phyloP scores from a whole-genome alignment of 2,888 invertebrate genomes.

The Neoascia interrupta region DNA sequence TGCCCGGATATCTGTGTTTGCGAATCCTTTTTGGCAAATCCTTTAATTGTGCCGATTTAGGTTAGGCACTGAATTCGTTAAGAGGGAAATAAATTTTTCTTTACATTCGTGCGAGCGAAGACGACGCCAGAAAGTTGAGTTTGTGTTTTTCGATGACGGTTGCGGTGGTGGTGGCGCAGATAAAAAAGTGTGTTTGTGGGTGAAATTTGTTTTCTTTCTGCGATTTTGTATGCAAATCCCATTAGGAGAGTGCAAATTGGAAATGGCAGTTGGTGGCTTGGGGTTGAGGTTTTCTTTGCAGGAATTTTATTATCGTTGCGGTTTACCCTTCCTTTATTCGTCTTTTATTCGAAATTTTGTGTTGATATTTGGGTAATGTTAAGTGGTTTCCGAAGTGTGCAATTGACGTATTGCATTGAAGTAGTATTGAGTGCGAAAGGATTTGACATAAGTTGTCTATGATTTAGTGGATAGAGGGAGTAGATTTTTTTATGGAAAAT shows the following conservation, averaged over 20 bases:
- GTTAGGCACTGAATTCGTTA: slow-evolving; percentile 18
- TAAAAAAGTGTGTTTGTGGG: slow-evolving; percentile 7
- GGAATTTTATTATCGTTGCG: slow-evolving; percentile 33
- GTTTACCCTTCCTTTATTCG: slow-evolving; percentile 22
- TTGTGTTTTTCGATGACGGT: neutral
- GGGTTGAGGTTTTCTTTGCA: slow-evolving; percentile 23
- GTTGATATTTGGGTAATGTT: neutral
- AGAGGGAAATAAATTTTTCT: neutral
- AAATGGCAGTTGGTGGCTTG: slow-evolving; percentile 27
- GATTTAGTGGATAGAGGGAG: too few species aligned
- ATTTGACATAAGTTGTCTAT: too few species aligned
- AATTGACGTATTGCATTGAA: slow-evolving; percentile 13
- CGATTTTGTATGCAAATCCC: slow-evolving; percentile 59
- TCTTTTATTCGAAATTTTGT: too few species aligned
- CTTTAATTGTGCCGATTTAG: slow-evolving; percentile 59
- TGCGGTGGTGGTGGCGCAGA: neutral
- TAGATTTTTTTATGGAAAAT: too few species aligned
- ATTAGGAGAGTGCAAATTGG: slow-evolving; percentile 53
- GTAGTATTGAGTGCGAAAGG: neutral
- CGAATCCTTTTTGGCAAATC: slow-evolving; percentile 41
- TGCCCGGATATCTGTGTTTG: too few species aligned
- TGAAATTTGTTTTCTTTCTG: neutral
- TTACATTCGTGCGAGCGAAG: too few species aligned
- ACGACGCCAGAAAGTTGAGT: slow-evolving; percentile 21
- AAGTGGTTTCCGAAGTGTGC: slow-evolving; percentile 24